Evolutionary conservation across 2,797 vertebrate genomes (phyloP), one percentile per base, ranked within the genome.

Genomic region (Sciurus carolinensis): DNA sequence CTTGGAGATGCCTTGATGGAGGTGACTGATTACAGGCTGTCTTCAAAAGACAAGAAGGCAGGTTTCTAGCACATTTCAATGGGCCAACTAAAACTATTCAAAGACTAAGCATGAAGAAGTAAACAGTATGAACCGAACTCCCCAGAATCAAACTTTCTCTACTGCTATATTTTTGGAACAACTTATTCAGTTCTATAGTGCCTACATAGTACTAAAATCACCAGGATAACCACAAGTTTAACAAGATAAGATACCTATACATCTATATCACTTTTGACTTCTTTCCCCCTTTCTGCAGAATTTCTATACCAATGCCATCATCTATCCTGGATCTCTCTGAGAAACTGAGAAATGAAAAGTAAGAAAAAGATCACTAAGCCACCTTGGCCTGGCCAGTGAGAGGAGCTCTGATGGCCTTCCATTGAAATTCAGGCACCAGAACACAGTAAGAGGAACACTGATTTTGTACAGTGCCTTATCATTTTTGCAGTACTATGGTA

Each of bases 341-440:
- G n/a, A 92, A 75, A 90, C 14, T 39, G 33, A 95, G 33, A 81
- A 62, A 50, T n/a, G 12, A 47, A 90, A 94, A 76, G 17, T 26
- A 62, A 44, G 42, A 67, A 39, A n/a, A 36, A 52, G 39, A 52
- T 11, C 20, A 47, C 24, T 52, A 47, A 77, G 11, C 8, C 36
- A 7, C 17, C 10, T 26, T 64, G 42, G 13, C 14, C 52, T 36
- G 17, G n/a, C 17, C 30, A 67, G 9, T n/a, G 64, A 33, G 64
- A 47, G 83, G 44, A 90, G 50, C 26, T 33, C 5, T 87, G 66
- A 15, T 4, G 36, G 3, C 5, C 50, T 30, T 15, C 24, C 17
- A 39, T 1, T 42, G 72, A 72, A 67, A 77, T 67, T 1, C 28
- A 62, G 52, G 20, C 33, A 36, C 17, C 67, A 24, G 42, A 90